Percentiles rank a stretch among this genome's conserved stretches.
Conservation (phyloP, 2,113 vertebrate species). For the Coptodon rendalli region DNA sequence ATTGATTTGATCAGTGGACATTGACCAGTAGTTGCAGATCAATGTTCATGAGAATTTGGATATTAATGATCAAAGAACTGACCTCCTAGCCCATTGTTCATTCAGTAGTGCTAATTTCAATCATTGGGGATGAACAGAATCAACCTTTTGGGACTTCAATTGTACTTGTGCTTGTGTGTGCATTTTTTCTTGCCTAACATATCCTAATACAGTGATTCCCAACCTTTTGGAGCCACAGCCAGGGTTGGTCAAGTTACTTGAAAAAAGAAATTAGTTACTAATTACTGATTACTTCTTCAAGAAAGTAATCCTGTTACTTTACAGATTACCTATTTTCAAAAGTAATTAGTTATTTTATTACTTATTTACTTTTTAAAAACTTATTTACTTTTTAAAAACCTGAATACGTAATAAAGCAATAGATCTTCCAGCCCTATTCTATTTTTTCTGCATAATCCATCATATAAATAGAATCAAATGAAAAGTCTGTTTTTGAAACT, state of each 20-base stretch:
- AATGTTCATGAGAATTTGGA: background rate
- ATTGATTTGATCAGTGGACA: background rate
- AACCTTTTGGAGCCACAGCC: background rate
- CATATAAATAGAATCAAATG: background rate
- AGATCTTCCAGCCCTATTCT: background rate
- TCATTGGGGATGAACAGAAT: background rate
- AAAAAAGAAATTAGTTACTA: background rate
- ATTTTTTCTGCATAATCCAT: background rate
- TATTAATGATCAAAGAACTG: background rate
- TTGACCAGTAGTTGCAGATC: background rate
- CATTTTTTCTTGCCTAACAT: background rate
- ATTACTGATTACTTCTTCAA: background rate
- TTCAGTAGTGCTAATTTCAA: background rate
- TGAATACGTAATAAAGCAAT: background rate
- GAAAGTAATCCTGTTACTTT: background rate
- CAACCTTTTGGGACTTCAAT: background rate
- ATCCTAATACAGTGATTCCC: background rate
- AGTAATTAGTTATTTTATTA: background rate
- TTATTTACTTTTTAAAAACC: background rate
- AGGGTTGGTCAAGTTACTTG: background rate
- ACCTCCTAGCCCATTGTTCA: background rate
- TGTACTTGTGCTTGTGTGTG: background rate
- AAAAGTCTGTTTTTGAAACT: background rate
- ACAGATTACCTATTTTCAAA: background rate
- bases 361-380: background rate